Base-by-base conservation (phyloP, 2,113 vertebrate species). In the Camarhynchus parvulus region DNA sequence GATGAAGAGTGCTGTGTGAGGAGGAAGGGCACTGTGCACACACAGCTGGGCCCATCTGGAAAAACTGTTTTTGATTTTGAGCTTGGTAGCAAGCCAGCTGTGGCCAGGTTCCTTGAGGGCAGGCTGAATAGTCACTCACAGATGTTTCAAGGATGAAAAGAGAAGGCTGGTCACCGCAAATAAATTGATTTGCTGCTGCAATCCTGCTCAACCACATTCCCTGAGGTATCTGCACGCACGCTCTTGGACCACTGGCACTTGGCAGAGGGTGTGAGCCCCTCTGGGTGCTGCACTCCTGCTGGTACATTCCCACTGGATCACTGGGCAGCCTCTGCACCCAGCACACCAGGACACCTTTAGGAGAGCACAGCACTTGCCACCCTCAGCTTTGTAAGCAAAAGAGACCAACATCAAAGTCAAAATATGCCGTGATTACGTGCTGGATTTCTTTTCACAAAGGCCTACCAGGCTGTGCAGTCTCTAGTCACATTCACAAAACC, bases 61-160 rank as follows among this genome's bases (percentile, higher is more conserved):
- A 85, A 94, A 91, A 85, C 42, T 41, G 69, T 0, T 35, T 87
- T 91, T 64, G 78, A 91, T 92, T 91, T 41, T 35, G 52, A 53
- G 39, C 63, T 92, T 94, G 87, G 84, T 59, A 89, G 85, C 53
- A n/a, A 82, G 92, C 92, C 96, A 95, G 66, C 61, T 73, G 59
- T 4, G 59, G 69, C 64, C 87, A 91, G 89, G 69, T 87, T 95
- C 90, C 87, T 80, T 42, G 39, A 73, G 76, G n/a, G 77, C 22
- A 81, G 41, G 46, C 28, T 74, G 84, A 89, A 77, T 0, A 87
- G 89, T 47, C 82, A 55, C 20, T 61, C 78, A 61, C 95, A 90
- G 89, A 87, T 89, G 92, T 86, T 89, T 59, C 63, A 31, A 49
- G 72, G 73, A 89, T 41, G 59, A 89, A 93, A 90, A 89, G 50